Conservation (phyloP, 2,113 vertebrate genomes). For the Carassius gibelio region DNA sequence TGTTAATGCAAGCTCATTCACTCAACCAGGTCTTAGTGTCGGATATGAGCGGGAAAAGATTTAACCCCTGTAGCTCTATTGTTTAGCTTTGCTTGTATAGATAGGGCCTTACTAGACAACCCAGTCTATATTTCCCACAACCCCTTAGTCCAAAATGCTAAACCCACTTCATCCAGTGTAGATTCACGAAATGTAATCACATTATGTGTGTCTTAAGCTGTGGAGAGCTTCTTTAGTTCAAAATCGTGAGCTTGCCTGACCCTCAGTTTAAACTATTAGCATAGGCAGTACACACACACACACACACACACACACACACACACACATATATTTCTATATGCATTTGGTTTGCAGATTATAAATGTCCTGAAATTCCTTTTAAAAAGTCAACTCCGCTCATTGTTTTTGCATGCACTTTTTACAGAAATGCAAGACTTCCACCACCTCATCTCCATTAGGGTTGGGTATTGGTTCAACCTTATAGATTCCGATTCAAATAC, state of each 20-base stretch:
- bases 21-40: constrained; percentile 40
- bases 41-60: neutral
- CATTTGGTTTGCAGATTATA: too few species aligned
- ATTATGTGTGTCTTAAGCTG: neutral
- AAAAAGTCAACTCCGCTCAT: too few species aligned
- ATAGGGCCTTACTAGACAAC: too few species aligned
- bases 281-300: too few species aligned
- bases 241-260: neutral
- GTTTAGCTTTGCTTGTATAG: neutral
- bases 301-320: too few species aligned
- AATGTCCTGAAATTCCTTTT: too few species aligned
- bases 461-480: too few species aligned
- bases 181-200: neutral
- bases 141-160: neutral
- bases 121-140: too few species aligned
- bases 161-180: neutral
- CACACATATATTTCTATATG: too few species aligned
- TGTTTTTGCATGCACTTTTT: too few species aligned
- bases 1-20: constrained; percentile 58
- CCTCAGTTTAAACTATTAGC: neutral
- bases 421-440: neutral
- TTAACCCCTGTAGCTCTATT: neutral
- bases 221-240: neutral
- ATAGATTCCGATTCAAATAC: too few species aligned
- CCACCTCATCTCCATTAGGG: neutral